These are phyloP conservation scores for Cyprinodon tularosa DNA, from an alignment of 2,113 vertebrate species.

Conservation along the genomic window DNA sequence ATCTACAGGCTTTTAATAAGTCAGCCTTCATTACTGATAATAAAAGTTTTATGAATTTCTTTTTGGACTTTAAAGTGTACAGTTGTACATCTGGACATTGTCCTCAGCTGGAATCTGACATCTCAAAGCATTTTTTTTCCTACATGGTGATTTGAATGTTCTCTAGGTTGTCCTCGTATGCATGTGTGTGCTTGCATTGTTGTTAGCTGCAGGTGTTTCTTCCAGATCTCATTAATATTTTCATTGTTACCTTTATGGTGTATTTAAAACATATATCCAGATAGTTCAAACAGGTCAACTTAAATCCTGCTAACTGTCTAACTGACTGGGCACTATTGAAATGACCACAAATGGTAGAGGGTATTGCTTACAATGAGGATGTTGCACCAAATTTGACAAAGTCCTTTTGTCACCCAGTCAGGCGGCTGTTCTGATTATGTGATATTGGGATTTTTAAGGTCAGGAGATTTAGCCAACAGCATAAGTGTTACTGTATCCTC, in stretches of 20 bases:
- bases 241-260: background rate
- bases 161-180: background rate
- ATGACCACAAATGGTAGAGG: background rate
- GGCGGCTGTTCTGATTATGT: constrained; percentile 7
- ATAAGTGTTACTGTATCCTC: constrained; percentile 15
- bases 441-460: constrained; percentile 11
- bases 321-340: constrained; percentile 9
- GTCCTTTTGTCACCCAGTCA: constrained; percentile 3
- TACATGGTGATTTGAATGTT: background rate
- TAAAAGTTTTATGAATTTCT: background rate
- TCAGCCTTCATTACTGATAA: background rate
- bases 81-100: background rate
- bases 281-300: background rate
- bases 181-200: background rate
- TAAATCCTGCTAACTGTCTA: background rate
- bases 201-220: background rate
- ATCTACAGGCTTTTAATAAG: background rate
- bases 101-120: background rate
- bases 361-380: background rate
- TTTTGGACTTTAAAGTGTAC: background rate
- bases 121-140: background rate
- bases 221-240: background rate
- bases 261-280: background rate
- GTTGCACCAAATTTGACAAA: background rate
- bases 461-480: constrained; percentile 16